Conservation (phyloP, 2,797 vertebrate genomes). For the Glyptemys insculpta region DNA sequence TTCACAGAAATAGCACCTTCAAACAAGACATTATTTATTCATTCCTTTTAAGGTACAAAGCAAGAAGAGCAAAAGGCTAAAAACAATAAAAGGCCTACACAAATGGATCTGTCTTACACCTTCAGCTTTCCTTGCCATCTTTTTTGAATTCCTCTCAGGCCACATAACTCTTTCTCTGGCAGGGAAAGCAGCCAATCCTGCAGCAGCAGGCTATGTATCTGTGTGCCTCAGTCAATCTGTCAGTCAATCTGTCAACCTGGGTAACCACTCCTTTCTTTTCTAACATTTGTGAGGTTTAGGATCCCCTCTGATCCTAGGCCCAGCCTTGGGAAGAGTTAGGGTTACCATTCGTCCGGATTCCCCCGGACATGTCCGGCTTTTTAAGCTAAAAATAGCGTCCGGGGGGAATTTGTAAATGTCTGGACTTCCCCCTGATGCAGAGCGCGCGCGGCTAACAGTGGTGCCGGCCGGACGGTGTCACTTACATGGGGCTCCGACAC, state of each 20-base stretch:
- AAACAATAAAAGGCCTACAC: neutral
- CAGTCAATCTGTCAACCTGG: no score
- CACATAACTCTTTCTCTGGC: neutral
- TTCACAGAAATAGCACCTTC: neutral
- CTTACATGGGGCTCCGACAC: no score
- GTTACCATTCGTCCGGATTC: no score
- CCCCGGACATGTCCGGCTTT: no score
- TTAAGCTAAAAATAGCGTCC: no score
- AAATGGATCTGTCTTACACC: neutral
- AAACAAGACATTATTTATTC: neutral
- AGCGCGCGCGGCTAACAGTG: no score
- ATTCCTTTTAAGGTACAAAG: neutral
- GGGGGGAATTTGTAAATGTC: no score
- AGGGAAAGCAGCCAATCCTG: neutral
- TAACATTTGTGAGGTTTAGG: neutral
- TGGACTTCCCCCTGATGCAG: no score
- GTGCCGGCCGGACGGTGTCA: no score
- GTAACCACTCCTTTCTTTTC: neutral
- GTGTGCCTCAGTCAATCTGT: neutral
- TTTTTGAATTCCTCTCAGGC: neutral
- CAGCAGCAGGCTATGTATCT: neutral
- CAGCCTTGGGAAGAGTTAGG: neutral
- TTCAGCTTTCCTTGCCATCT: neutral
- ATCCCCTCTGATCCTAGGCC: neutral
- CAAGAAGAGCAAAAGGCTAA: neutral